Evolutionary conservation across 2,113 vertebrate genomes (phyloP), one percentile per base, ranked within the genome.

Genomic region (Callopanchax toddi): DNA sequence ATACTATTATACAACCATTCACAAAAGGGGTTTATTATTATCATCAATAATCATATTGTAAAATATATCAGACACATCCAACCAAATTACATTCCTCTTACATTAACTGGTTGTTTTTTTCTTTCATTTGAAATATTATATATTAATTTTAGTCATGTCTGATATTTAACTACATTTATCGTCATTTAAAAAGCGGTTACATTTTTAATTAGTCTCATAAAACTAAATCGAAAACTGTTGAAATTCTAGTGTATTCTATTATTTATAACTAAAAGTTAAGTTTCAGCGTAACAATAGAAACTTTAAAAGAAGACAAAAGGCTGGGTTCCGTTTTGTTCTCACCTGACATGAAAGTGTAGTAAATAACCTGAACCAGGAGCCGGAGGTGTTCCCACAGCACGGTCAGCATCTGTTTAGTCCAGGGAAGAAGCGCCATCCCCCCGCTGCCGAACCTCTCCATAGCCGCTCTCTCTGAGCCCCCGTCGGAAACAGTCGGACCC

Each of bases 381-480:
- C 91, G 83, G 1, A 93, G 62, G 51, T 92, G 90, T 36, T 90
- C 91, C 91, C 92, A 93, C 73, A 93, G 39, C 12, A 88, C 91
- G 9, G 55, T 66, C n/a, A 93, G 79, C 13, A 93, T 81, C 21
- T 92, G 92, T 67, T 68, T 89, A 2, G 91, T 92, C 90, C 91
- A 91, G 0, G 92, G 92, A 11, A 93, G 60, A 5, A 93, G 83
- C 62, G 89, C 78, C 90, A 83, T 82, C 0, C 91, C 86, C 13
- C 86, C 74, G 34, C 65, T 68, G 6, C 89, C 87, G 56, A 92
- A 90, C 44, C 76, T 80, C 81, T 91, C 87, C 79, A 93, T 77
- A 7, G 78, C 86, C 22, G 82, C 53, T 18, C 67, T 61, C 36
- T 85, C 83, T 1, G 40, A 40, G 56, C 34, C 60, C 40, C 26